Evolutionary conservation across 30 jellyfish, hydroid and myxozoan genomes (phyloP), one percentile per base, ranked within the genome.

Genomic region (Sanderia malayensis): DNA sequence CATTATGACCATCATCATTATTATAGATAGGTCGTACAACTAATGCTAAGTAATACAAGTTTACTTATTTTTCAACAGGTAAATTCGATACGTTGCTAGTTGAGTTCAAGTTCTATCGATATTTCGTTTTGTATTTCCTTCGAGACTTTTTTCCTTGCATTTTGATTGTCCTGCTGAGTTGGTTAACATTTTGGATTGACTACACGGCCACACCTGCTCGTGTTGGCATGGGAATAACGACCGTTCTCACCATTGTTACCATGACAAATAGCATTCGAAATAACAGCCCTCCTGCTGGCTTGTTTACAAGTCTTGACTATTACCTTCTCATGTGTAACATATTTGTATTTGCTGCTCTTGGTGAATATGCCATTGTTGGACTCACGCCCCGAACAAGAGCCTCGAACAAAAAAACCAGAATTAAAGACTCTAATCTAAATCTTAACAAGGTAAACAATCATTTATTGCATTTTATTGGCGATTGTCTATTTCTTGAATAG

Each of bases 71-170:
- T 7, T 46, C 47, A 0, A 32, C 67, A 88, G 97, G 97, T 29
- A 31, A 31, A 41, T 81, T 18, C 72, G 87, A 76, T 80, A 25
- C 72, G 23, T 61, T 88, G 61, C 70, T 27, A 11, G 11, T 88
- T 21, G 59, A 80, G 2, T 68, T 80, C 59, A 62, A 68, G 15
- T 71, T 88, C 44, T 75, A 72, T 52, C 97, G 97, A 11, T 67
- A 60, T 59, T 81, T 75, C n/a, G 87, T 74, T 45, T 59, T 71
- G 32, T 88, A 63, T 46, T 58, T 88, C 52, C 81, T 88, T 0
- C 82, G 95, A 0, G 95, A 88, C 65, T 88, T 88, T 84, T 80
- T 88, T 57, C 97, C 97, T 2, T 88, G 97, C 84, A 80, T 88
- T 29, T 74, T 88, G 22, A 81, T 88, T 47, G 97, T 88, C 70